Conservation (phyloP, 1,140 invertebrate genomes). For the Drosophila albomicans region DNA sequence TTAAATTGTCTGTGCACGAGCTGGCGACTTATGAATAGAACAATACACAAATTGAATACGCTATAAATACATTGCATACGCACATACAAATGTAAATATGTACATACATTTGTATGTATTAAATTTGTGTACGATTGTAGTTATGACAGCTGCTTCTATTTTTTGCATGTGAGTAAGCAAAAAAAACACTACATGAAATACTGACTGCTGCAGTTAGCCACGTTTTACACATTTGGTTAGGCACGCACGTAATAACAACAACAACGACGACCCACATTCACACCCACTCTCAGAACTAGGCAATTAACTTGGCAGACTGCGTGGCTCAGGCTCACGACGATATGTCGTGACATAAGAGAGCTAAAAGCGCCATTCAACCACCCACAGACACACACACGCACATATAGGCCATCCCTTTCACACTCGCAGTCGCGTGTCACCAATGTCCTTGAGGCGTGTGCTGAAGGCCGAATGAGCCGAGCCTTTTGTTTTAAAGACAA, state of each 20-base stretch:
- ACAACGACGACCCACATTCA: slow-evolving; percentile 39
- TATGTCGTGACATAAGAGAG: slow-evolving; percentile 43
- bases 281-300: slow-evolving; percentile 37
- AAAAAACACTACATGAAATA: slow-evolving; percentile 1
- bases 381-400: slow-evolving; percentile 3
- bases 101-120: neutral
- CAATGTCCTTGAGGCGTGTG: slow-evolving; percentile 53
- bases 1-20: slow-evolving; percentile 30
- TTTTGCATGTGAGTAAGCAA: slow-evolving; percentile 37
- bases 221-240: slow-evolving; percentile 41
- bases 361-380: slow-evolving; percentile 1
- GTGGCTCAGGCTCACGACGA: slow-evolving; percentile 44
- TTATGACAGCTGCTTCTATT: slow-evolving; percentile 42
- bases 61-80: slow-evolving; percentile 19
- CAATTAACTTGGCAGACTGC: slow-evolving; percentile 65
- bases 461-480: slow-evolving; percentile 41
- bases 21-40: slow-evolving; percentile 35
- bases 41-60: slow-evolving; percentile 13
- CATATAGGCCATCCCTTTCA: neutral
- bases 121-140: slow-evolving; percentile 4
- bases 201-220: slow-evolving; percentile 40
- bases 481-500: slow-evolving; percentile 14
- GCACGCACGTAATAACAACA: slow-evolving; percentile 30
- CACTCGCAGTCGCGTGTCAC: slow-evolving; percentile 22
- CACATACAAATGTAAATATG: slow-evolving; percentile 2